Base-by-base conservation (phyloP, 2,113 vertebrate genomes). In the Thamnaconus septentrionalis region DNA sequence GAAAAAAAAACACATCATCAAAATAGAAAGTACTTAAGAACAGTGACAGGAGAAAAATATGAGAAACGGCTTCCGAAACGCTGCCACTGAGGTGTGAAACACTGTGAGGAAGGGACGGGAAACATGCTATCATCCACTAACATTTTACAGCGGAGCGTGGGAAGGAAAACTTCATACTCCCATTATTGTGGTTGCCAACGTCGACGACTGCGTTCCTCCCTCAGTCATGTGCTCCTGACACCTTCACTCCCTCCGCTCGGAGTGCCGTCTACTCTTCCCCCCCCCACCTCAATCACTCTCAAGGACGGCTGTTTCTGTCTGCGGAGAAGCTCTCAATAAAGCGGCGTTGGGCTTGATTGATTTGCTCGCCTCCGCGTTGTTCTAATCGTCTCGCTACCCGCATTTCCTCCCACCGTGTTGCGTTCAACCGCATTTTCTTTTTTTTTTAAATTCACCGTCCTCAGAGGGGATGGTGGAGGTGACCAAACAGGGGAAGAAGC, bases 401-500 rank as follows among this genome's bases (percentile, higher is more conserved):
- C 8, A 10, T 5, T 41, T 55, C 48, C 48, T 50, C 48, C 48
- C 1, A 4, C 8, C 48, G 10, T n/a, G n/a, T 41, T 41, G 31
- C 40, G 10, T 11, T 11, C 50, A 47, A 53, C 10, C 47, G 9
- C 47, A 31, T 31, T 9, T 42, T 51, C 5, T 3, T 8, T 2
- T 3, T 77, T 46, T 80, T 44, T 82, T 31, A 31, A 31, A 31
- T 31, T 31, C 18, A 31, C 18, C 18, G 45, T 41, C 11, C 9
- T 3, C 79, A 92, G 90, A 92, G 83, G 91, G 91, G 2, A 77
- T 64, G 76, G 90, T 91, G 8, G 87, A 92, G 63, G 90, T 91
- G 46, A 83, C 84, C 0, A 91, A 91, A 76, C 82, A 85, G 39
- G 83, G 70, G 0, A 82, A 85, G 71, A 91, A 85, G 44, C 67